Percentiles rank a stretch among this genome's conserved stretches.
These are phyloP conservation scores for Dicentrarchus labrax DNA, from an alignment of 2,113 vertebrate species.

Conservation along the genomic window DNA sequence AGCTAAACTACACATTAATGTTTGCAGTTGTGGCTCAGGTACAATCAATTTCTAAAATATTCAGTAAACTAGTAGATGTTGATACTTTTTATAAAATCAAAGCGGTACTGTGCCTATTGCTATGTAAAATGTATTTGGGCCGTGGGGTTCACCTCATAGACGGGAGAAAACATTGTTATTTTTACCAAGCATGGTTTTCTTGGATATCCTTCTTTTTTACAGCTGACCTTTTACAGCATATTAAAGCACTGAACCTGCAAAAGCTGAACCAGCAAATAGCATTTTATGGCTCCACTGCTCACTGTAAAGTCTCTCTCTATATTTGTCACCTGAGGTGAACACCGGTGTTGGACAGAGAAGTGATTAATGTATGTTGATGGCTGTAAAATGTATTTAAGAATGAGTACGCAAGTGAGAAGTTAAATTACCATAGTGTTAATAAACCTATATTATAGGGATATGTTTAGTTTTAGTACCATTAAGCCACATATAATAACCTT, in stretches of 20 bases:
- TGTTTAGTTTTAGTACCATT: background rate
- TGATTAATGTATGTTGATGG: background rate
- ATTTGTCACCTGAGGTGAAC: slow-evolving; percentile 3
- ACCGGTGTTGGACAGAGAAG: background rate
- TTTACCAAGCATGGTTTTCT: slow-evolving; percentile 18
- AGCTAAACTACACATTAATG: background rate
- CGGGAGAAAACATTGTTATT: background rate
- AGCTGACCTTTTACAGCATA: slow-evolving; percentile 28
- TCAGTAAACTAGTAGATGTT: background rate
- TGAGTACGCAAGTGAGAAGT: background rate
- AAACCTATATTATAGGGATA: background rate
- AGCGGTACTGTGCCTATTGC: background rate
- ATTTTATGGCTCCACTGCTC: slow-evolving; percentile 39
- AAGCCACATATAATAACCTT: background rate
- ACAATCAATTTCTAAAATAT: background rate
- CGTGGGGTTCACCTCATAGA: background rate
- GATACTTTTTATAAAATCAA: background rate
- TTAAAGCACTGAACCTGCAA: slow-evolving; percentile 29
- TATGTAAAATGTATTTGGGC: background rate
- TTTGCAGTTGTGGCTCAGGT: background rate
- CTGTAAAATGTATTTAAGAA: slow-evolving; percentile 23
- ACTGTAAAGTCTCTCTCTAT: slow-evolving; percentile 26
- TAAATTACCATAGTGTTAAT: background rate
- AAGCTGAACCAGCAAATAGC: slow-evolving; percentile 26
- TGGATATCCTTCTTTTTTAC: slow-evolving; percentile 11